Percentiles rank a stretch among this genome's conserved stretches.
Evolutionary conservation across 1,140 invertebrate genomes (phyloP).

Genomic region (Drosophila eugracilis): DNA sequence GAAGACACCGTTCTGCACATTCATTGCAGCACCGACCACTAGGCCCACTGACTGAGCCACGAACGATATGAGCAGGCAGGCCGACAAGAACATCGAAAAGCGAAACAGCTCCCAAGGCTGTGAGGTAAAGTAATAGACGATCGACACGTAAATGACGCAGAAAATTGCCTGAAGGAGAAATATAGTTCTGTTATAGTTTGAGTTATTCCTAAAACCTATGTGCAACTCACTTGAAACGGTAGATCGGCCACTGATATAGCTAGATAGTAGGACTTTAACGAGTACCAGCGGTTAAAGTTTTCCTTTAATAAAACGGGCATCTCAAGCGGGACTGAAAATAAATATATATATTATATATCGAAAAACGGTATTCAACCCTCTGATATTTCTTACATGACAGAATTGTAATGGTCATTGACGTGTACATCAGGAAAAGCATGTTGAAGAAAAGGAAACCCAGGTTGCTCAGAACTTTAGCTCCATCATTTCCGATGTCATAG

Average conservation of each 20-base stretch:
- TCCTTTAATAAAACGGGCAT: constrained; percentile 97
- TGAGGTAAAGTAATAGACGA: constrained; percentile 97
- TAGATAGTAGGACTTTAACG: constrained; percentile 96
- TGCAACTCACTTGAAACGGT: constrained; percentile 94
- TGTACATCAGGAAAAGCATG: constrained; percentile 99
- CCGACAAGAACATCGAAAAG: constrained; percentile 95
- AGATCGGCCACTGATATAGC: constrained; percentile 98
- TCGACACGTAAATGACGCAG: constrained; percentile 95
- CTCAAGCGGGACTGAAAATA: constrained; percentile 94
- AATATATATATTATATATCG: constrained; percentile 4
- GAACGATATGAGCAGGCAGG: constrained; percentile 96
- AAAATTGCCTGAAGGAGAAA: constrained; percentile 90
- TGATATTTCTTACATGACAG: constrained; percentile 92
- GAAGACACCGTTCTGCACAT: constrained; percentile 97
- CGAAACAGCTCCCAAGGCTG: constrained; percentile 94
- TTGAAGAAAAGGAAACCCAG: constrained; percentile 98
- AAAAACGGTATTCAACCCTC: not conserved
- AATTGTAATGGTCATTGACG: constrained; percentile 98
- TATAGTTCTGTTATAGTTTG: not conserved
- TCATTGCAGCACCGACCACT: constrained; percentile 97
- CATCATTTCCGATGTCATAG: constrained; percentile 97
- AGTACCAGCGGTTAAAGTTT: constrained; percentile 99
- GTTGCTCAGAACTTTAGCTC: constrained; percentile 97
- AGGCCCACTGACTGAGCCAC: constrained; percentile 98
- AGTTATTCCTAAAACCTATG: no score